A percentile compares a stretch with the other conserved stretches of the same genome.
phyloP scores from a whole-genome alignment of 2,797 vertebrate species.

The Pseudochirops corinnae region DNA sequence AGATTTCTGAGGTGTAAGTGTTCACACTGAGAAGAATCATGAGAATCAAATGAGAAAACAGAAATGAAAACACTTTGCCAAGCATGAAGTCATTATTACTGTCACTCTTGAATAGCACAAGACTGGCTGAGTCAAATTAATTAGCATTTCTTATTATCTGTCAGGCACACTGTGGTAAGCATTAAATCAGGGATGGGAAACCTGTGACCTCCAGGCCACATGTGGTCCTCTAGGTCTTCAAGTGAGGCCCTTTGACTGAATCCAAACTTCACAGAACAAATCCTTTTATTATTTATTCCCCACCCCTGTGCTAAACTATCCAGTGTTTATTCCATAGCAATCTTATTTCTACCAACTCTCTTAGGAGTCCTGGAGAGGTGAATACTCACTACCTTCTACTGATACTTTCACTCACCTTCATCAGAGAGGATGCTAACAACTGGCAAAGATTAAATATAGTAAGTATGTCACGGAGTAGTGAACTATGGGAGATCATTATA shows the following conservation, averaged over 20 bases:
- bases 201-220: too few species aligned
- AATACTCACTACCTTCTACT: neutral
- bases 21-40: neutral
- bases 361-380: neutral
- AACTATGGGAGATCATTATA: slow-evolving; percentile 53
- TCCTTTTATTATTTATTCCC: too few species aligned
- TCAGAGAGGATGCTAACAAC: neutral
- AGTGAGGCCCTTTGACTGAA: too few species aligned
- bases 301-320: neutral
- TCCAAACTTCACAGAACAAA: too few species aligned
- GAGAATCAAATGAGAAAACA: neutral
- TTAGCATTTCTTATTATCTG: neutral
- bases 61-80: slow-evolving; percentile 2
- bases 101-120: neutral
- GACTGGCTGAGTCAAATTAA: neutral
- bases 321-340: neutral
- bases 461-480: slow-evolving; percentile 24
- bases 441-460: neutral
- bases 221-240: too few species aligned
- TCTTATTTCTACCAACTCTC: slow-evolving; percentile 2
- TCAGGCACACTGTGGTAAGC: neutral
- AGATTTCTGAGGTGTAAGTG: neutral
- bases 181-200: too few species aligned
- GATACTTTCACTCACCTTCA: neutral
- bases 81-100: neutral